A percentile compares a stretch with the other conserved stretches of the same genome.
Evolutionary conservation across 2,797 vertebrate species (phyloP).

Genomic region (Orientallactaga sibirica): DNA sequence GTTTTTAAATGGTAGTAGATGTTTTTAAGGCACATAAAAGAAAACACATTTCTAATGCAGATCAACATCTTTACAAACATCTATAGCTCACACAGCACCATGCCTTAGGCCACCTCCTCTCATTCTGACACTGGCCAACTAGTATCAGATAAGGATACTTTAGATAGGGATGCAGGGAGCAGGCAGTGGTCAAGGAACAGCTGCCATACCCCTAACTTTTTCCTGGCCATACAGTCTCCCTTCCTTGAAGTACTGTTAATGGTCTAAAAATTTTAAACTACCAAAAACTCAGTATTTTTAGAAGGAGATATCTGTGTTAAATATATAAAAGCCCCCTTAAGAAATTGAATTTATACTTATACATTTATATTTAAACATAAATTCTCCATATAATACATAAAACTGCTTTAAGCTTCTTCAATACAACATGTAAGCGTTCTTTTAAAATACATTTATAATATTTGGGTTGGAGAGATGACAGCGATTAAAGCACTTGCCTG

Average conservation of each 20-base stretch:
- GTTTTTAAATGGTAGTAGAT: constrained; percentile 30
- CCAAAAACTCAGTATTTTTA: neutral
- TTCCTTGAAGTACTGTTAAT: neutral
- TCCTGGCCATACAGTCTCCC: neutral
- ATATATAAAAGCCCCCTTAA: neutral
- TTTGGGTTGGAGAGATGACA: neutral
- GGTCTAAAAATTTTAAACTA: neutral
- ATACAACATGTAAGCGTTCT: neutral
- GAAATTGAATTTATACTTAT: neutral
- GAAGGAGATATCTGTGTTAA: neutral
- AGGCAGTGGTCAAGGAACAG: accelerated
- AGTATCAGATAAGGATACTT: neutral
- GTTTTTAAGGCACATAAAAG: neutral
- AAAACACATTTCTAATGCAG: neutral
- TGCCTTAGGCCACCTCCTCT: neutral
- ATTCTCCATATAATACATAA: neutral
- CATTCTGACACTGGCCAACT: neutral
- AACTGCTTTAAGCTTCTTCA: neutral
- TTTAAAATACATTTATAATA: neutral
- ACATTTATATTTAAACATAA: neutral
- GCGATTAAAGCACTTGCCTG: too few relatives aligned
- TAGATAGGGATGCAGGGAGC: accelerated
- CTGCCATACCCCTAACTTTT: accelerated
- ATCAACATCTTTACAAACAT: neutral
- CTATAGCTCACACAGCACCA: neutral